Evolutionary conservation across 2,797 vertebrate species (phyloP).

Genomic region (Galaxias olidus): DNA sequence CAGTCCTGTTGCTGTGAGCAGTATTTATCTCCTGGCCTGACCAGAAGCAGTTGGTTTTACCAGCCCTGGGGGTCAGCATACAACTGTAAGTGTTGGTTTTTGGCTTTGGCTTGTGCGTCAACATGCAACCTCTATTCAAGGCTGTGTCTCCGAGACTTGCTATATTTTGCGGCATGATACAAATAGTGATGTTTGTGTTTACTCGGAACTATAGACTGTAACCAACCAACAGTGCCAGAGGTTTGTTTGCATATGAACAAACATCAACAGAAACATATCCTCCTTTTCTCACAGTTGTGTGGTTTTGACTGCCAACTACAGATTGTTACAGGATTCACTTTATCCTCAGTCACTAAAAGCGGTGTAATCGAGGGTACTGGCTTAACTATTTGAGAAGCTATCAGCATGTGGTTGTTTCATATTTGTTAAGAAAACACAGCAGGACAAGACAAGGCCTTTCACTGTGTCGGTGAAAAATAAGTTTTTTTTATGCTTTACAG

Average conservation of each 20-base stretch:
- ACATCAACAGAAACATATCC: slow-evolving; percentile 8
- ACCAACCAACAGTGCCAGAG: slow-evolving; percentile 39
- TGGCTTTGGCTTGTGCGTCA: slow-evolving; percentile 43
- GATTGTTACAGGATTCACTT: slow-evolving; percentile 11
- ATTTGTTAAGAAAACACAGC: too few relatives aligned
- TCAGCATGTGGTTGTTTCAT: too few relatives aligned
- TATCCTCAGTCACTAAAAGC: slow-evolving; percentile 17
- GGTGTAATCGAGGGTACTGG: slow-evolving; percentile 1
- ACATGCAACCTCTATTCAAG: slow-evolving; percentile 18
- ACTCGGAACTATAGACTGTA: slow-evolving; percentile 39
- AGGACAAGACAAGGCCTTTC: too few relatives aligned
- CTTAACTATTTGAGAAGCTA: too few relatives aligned
- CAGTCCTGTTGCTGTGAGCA: slow-evolving; percentile 57
- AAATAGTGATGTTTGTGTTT: slow-evolving; percentile 49
- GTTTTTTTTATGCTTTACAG: too few relatives aligned
- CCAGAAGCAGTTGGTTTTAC: slow-evolving; percentile 53
- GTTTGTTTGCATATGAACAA: slow-evolving; percentile 4
- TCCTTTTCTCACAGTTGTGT: neutral
- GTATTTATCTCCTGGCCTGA: slow-evolving; percentile 54
- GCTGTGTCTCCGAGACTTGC: slow-evolving; percentile 54
- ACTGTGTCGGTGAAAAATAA: too few relatives aligned
- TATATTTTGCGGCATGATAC: slow-evolving; percentile 53
- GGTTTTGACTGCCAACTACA: slow-evolving; percentile 1
- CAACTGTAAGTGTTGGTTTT: slow-evolving; percentile 42
- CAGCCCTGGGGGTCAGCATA: slow-evolving; percentile 50